Base-by-base conservation (phyloP, 2,888 invertebrate species). In the Clunio marinus region DNA sequence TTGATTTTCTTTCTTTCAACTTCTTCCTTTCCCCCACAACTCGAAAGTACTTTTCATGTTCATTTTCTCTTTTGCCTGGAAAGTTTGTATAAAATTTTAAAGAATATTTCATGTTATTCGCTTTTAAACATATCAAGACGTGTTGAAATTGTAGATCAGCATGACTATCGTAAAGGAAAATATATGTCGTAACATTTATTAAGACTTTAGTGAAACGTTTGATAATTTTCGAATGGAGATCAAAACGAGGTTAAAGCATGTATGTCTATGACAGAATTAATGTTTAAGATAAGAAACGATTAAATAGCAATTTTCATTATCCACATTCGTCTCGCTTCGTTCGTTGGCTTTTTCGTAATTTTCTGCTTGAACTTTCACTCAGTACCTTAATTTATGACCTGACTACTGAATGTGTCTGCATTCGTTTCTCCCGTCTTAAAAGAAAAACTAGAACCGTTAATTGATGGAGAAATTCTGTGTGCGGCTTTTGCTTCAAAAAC, bases 401-500 rank as follows among this genome's bases (percentile, higher is more conserved):
- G 3, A 22, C n/a, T 51, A n/a, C n/a, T 2, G 22, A 17, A 17
- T 45, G 3, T 45, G 45, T 45, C 2, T 17, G n/a, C 17, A 20
- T 20, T 20, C 51, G 51, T n/a, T n/a, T n/a, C n/a, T n/a, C n/a
- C n/a, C n/a, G n/a, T n/a, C n/a, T n/a, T n/a, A n/a, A n/a, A n/a
- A n/a, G n/a, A n/a, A n/a, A 51, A 51, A 51, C 51, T n/a, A n/a
- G 51, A 25, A n/a, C 28, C 60, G 35, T 63, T 63, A 63, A 63
- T 63, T 63, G 63, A 63, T 63, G 45, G 46, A 63, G 63, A 45
- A 46, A 27, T 45, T 25, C 45, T 41, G 27, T n/a, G n/a, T n/a
- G n/a, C n/a, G n/a, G n/a, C n/a, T n/a, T n/a, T n/a, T n/a, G n/a
- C n/a, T n/a, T n/a, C n/a, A n/a, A n/a, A n/a, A n/a, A n/a, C n/a